phyloP scores from a whole-genome alignment of 2,797 vertebrate genomes.

The Protonibea diacanthus region DNA sequence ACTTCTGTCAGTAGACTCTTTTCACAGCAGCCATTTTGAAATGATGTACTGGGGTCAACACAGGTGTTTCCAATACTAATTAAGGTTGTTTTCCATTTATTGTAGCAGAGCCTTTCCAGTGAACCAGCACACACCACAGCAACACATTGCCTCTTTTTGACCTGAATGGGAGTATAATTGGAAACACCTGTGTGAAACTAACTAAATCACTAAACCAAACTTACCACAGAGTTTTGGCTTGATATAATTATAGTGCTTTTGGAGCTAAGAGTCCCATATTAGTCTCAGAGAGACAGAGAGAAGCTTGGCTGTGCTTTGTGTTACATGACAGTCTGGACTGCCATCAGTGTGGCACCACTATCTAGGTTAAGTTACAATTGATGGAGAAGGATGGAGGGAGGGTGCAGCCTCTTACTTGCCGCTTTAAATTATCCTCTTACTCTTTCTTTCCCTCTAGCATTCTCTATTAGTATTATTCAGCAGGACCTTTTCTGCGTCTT shows the following conservation, averaged over 20 bases:
- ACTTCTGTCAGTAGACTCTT: too few relatives aligned
- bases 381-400: constrained; percentile 25
- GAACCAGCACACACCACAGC: too few relatives aligned
- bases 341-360: constrained; percentile 18
- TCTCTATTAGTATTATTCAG: constrained; percentile 37
- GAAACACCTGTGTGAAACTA: too few relatives aligned
- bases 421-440: constrained; percentile 37
- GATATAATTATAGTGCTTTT: neutral
- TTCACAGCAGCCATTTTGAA: too few relatives aligned
- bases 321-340: constrained; percentile 14
- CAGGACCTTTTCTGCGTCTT: constrained; percentile 32
- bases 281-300: constrained; percentile 9
- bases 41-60: too few relatives aligned
- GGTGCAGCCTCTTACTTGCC: neutral
- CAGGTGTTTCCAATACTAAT: too few relatives aligned
- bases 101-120: too few relatives aligned
- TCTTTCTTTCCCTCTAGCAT: constrained; percentile 10
- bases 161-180: too few relatives aligned
- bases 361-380: constrained; percentile 32
- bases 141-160: too few relatives aligned
- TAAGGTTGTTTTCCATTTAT: too few relatives aligned
- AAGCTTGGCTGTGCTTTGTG: constrained; percentile 11
- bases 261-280: neutral
- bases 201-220: too few relatives aligned
- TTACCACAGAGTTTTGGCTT: neutral